Evolutionary conservation across 2,113 vertebrate species (phyloP).

Genomic region (Climacteris rufus): DNA sequence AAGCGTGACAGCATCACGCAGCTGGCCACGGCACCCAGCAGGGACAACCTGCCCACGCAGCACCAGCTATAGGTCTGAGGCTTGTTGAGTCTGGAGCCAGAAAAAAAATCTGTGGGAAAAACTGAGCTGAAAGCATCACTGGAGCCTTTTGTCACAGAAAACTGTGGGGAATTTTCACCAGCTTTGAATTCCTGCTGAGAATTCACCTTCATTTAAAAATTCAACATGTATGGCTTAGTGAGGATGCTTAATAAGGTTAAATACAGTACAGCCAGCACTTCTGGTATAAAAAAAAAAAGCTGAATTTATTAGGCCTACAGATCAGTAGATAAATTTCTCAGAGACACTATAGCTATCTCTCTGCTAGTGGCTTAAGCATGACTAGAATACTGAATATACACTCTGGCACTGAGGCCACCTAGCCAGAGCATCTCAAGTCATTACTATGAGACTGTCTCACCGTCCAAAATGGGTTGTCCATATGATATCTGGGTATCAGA

Average conservation of each 20-base stretch:
- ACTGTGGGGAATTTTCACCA: neutral
- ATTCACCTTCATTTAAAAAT: neutral
- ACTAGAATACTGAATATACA: conserved; percentile 11
- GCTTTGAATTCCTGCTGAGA: neutral
- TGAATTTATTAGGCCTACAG: neutral
- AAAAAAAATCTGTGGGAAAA: neutral
- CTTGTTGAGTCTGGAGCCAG: neutral
- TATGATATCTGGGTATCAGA: neutral
- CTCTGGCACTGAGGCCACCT: neutral
- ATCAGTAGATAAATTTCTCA: conserved; percentile 16
- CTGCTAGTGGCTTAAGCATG: neutral
- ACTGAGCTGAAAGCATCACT: neutral
- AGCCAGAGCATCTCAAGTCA: neutral
- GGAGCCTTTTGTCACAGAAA: neutral
- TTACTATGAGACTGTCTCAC: neutral
- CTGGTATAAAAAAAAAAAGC: neutral
- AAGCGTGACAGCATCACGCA: neutral
- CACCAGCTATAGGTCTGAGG: neutral
- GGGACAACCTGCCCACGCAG: neutral
- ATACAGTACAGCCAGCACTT: neutral
- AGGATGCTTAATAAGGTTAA: neutral
- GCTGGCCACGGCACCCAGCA: neutral
- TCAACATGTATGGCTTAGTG: neutral
- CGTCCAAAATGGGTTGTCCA: neutral
- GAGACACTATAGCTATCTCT: neutral